These are phyloP conservation scores for Sapayoa aenigma DNA, from an alignment of 2,113 vertebrate species.

Conservation along the genomic window DNA sequence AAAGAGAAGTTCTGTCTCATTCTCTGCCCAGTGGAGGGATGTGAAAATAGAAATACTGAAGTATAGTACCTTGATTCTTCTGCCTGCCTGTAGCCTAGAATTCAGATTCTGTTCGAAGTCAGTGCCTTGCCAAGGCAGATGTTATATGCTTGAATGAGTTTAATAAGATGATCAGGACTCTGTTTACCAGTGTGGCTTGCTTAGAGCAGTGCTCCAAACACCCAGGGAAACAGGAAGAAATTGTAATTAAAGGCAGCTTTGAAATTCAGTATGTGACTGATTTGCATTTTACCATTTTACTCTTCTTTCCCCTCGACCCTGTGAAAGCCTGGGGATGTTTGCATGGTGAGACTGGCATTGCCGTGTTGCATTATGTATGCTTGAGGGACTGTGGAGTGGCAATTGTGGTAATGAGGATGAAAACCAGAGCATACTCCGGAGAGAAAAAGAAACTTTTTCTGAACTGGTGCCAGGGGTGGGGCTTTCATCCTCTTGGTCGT, in stretches of 20 bases:
- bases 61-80: background rate
- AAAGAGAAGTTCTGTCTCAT: background rate
- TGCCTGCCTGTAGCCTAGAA: background rate
- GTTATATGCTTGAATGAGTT: background rate
- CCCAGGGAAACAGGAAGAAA: constrained; percentile 6
- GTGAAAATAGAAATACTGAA: background rate
- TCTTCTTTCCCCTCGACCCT: background rate
- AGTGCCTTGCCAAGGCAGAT: background rate
- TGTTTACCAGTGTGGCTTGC: constrained; percentile 11
- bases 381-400: background rate
- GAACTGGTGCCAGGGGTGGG: background rate
- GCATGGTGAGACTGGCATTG: background rate
- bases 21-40: background rate
- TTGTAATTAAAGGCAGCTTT: constrained; percentile 37
- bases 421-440: background rate
- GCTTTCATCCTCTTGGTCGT: background rate
- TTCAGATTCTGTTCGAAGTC: background rate
- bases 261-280: constrained; percentile 19
- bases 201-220: background rate
- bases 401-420: constrained; percentile 33
- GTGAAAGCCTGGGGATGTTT: background rate
- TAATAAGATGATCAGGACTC: background rate
- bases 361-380: background rate
- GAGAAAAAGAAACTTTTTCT: background rate
- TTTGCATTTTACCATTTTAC: constrained; percentile 27